A percentile compares a stretch with the other conserved stretches of the same genome.
These are phyloP conservation scores for Rhamnusium bicolor DNA, from an alignment of 2,888 invertebrate genomes.

Conservation along the genomic window DNA sequence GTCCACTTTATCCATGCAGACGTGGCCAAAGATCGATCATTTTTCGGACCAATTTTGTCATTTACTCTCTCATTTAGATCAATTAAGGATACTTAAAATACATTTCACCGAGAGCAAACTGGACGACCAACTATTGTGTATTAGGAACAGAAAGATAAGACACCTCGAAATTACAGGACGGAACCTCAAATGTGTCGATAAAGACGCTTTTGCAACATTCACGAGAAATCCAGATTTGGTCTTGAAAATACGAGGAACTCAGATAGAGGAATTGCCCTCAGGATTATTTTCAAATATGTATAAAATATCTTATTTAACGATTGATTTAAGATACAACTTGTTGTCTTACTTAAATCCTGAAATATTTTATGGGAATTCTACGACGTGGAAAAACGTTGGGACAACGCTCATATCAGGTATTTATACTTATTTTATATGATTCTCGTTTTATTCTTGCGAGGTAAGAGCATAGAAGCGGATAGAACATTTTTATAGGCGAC, in stretches of 20 bases:
- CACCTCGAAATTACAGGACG: conserved; percentile 86
- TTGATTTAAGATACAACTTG: conserved; percentile 88
- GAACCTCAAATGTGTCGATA: conserved; percentile 82
- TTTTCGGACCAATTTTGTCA: conserved; percentile 77
- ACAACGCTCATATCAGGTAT: conserved; percentile 86
- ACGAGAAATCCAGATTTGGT: conserved; percentile 83
- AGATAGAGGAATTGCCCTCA: conserved; percentile 84
- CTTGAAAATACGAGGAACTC: conserved; percentile 84
- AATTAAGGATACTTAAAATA: conserved; percentile 83
- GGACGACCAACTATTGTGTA: conserved; percentile 83
- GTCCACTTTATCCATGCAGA: conserved; percentile 80
- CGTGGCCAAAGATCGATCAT: conserved; percentile 83
- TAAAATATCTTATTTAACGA: conserved; percentile 84
- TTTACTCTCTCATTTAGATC: conserved; percentile 81
- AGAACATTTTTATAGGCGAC: no score
- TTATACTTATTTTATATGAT: background rate
- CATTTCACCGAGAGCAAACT: conserved; percentile 83
- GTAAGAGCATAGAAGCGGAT: no score
- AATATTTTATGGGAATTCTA: conserved; percentile 89
- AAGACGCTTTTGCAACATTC: conserved; percentile 84
- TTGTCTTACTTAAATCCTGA: conserved; percentile 86
- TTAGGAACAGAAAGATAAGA: conserved; percentile 85
- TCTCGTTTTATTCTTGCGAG: no score
- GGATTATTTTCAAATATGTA: conserved; percentile 85
- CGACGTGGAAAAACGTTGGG: conserved; percentile 90